Base-by-base conservation (phyloP, 2,113 vertebrate genomes). In the Phylloscopus trochilus region DNA sequence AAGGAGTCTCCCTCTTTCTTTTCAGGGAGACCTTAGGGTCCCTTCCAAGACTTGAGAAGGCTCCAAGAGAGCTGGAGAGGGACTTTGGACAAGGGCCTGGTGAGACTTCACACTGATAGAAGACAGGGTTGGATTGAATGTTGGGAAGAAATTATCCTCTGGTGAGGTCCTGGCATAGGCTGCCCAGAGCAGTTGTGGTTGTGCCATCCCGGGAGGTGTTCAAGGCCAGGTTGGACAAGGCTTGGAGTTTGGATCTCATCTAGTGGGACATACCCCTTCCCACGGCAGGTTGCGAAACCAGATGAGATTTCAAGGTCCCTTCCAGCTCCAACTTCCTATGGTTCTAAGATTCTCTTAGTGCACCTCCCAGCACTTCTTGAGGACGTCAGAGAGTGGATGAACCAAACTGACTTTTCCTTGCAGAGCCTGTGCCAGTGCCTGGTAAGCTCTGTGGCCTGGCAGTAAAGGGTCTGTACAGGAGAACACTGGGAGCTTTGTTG, bases 341-440 rank as follows among this genome's bases (percentile, higher is more conserved):
- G 27, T 70, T 77, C 35, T 63, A 28, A 14, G 27, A 63, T 8
- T 49, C 15, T 49, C 13, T 28, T 27, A 55, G 10, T 49, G 33
- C 41, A 27, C 31, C 35, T 66, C 35, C 12, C 8, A n/a, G 78
- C 15, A 15, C 31, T 20, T 46, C 35, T 4, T 47, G 21, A 47
- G 27, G 12, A 64, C 9, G 4, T 20, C 27, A 51, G 44, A 17
- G 27, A 13, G 41, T 26, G 22, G 17, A 74, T 33, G 41, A 86
- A 21, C 14, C 15, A 39, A 43, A 24, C 2, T 0, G 2, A 43
- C 2, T 30, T 67, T 33, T 26, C 13, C 23, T 69, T 33, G 14
- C 52, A 51, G 49, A 66, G 5, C 21, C 9, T 3, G 0, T 33
- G 55, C n/a, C 0, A 1, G 15, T 64, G 22, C 46, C 30, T 1